Conservation (phyloP, 2,797 vertebrate genomes). For the Leptoclinus maculatus region DNA sequence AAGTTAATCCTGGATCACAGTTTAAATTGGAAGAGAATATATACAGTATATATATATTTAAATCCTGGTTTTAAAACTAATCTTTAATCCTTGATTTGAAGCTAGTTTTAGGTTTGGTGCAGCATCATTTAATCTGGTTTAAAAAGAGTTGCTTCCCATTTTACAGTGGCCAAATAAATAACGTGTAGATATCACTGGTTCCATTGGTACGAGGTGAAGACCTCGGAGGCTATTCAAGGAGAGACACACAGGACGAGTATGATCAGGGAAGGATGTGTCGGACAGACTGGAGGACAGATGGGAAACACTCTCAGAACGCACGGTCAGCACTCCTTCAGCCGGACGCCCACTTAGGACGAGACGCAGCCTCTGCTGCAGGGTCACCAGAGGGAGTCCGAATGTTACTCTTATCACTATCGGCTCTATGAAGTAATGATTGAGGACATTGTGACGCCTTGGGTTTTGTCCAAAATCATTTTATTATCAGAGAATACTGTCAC, state of each 20-base stretch:
- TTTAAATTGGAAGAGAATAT: too few species aligned
- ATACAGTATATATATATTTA: too few species aligned
- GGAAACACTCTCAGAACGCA: constrained; percentile 60
- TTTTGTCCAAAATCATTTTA: neutral
- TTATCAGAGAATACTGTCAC: neutral
- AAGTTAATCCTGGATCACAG: too few species aligned
- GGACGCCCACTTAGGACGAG: constrained; percentile 33
- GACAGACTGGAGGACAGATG: constrained; percentile 45
- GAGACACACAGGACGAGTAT: constrained; percentile 39
- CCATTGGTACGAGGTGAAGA: neutral
- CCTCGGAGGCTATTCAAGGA: constrained; percentile 37
- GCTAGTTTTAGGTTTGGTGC: too few species aligned
- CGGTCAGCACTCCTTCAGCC: constrained; percentile 59
- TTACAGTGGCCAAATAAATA: neutral
- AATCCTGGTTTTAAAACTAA: too few species aligned
- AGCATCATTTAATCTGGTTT: neutral
- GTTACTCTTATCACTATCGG: neutral
- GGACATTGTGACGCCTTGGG: neutral
- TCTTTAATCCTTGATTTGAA: too few species aligned
- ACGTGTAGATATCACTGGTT: neutral
- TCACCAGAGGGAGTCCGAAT: neutral
- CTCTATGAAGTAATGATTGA: neutral
- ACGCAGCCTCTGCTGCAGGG: constrained; percentile 34
- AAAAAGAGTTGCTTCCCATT: neutral
- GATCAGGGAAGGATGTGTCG: constrained; percentile 59